Conservation (phyloP, 2,888 invertebrate species). For the Meiosimyza platycephala region DNA sequence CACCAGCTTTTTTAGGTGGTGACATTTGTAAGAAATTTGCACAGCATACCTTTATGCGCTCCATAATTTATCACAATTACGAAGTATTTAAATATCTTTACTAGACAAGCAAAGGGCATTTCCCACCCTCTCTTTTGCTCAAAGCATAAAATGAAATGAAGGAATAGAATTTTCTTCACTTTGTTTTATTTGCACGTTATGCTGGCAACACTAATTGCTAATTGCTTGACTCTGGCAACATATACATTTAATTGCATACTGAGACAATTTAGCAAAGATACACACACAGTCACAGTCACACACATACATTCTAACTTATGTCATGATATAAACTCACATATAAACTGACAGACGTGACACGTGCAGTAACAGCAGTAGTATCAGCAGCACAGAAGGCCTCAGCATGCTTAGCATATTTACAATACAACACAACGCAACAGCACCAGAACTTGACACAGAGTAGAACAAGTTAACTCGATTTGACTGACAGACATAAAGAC, state of each 20-base stretch:
- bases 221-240: conserved; percentile 18
- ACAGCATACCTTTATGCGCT: too few species aligned
- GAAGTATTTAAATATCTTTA: too few species aligned
- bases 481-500: neutral
- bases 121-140: neutral
- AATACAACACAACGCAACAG: neutral
- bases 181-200: conserved; percentile 11
- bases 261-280: neutral
- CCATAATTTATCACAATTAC: too few species aligned
- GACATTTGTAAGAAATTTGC: too few species aligned
- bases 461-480: neutral
- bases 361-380: too few species aligned
- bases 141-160: too few species aligned
- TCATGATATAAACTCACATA: too few species aligned
- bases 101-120: neutral
- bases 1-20: too few species aligned
- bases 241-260: neutral
- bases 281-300: neutral
- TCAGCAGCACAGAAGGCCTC: neutral
- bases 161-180: neutral
- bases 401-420: conserved; percentile 6
- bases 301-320: neutral
- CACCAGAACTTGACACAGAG: neutral
- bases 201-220: conserved; percentile 24
- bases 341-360: too few species aligned